Base-by-base conservation (phyloP, 1,140 invertebrate species). In the Melipona quadrifasciata region DNA sequence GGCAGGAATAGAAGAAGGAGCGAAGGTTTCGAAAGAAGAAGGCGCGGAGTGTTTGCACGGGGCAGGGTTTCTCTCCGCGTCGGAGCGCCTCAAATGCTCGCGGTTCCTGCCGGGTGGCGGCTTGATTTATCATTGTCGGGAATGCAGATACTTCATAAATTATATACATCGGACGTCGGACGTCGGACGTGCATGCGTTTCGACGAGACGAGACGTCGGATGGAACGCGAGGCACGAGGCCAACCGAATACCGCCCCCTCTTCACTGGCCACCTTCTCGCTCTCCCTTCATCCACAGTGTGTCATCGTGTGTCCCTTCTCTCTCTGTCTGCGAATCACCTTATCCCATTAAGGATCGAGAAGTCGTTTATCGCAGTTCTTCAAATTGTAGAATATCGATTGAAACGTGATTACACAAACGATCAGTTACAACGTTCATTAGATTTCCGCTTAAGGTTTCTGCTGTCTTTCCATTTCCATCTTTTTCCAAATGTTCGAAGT, bases 81-180 rank as follows among this genome's bases (percentile, higher is more conserved):
- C n/a, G 51, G 57, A 55, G 86, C 79, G 82, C 82, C 78, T 73
- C 77, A 89, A 87, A 90, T 89, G 72, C 77, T 80, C 81, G 72
- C 85, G 88, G 85, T 86, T 89, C 81, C 79, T 85, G 51, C 51
- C 78, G 91, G 92, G 94, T 95, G 93, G 91, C 91, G 90, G 86
- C 85, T 94, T 95, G 94, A 95, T 95, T 94, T 94, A 94, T 94
- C 90, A 92, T 93, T 93, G 87, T 80, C 58, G 73, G 88, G 92
- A 94, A 93, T 93, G 93, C 93, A 94, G 93, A 94, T 95, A 92
- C 92, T 94, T 94, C 92, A 95, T 95, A 94, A 95, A 95, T 95
- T 95, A 95, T 94, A 94, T 91, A 93, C 88, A 92, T 89, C 89
- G 80, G 87, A 91, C 90, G 87, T 93, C 82, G 86, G 90, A 92